Conservation (phyloP, 2,797 vertebrate species). For the Petrocephalus schoutedeni region DNA sequence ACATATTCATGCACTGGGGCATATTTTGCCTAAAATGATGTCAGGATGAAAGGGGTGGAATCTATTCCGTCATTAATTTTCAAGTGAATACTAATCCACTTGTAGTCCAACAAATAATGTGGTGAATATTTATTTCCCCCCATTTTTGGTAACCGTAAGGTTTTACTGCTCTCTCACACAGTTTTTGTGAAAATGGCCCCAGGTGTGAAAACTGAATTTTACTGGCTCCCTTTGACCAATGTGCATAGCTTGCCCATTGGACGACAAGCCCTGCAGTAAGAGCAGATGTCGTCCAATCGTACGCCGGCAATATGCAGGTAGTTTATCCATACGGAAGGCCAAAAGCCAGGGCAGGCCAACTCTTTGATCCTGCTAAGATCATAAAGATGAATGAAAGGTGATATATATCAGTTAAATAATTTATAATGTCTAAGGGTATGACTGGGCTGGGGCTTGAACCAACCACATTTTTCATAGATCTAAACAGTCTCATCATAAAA, state of each 20-base stretch:
- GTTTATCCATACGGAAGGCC: not conserved
- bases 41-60: constrained; percentile 16
- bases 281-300: not conserved
- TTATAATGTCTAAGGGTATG: not conserved
- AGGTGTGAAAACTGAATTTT: not conserved
- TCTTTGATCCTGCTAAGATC: not conserved
- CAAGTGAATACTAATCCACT: not conserved
- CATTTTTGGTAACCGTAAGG: not conserved
- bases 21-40: constrained; percentile 34
- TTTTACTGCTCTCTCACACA: not conserved
- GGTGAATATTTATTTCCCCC: not conserved
- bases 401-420: not conserved
- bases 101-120: not conserved
- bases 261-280: not conserved
- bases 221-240: not conserved
- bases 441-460: not conserved
- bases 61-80: constrained; percentile 14
- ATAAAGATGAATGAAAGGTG: not conserved
- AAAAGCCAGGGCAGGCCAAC: not conserved
- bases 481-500: not conserved
- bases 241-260: not conserved
- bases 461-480: not conserved
- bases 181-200: not conserved
- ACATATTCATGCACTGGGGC: constrained; percentile 48
- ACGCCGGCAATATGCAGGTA: not conserved